These are phyloP conservation scores for Sinocyclocheilus grahami DNA, from an alignment of 2,113 vertebrate species.

Conservation along the genomic window DNA sequence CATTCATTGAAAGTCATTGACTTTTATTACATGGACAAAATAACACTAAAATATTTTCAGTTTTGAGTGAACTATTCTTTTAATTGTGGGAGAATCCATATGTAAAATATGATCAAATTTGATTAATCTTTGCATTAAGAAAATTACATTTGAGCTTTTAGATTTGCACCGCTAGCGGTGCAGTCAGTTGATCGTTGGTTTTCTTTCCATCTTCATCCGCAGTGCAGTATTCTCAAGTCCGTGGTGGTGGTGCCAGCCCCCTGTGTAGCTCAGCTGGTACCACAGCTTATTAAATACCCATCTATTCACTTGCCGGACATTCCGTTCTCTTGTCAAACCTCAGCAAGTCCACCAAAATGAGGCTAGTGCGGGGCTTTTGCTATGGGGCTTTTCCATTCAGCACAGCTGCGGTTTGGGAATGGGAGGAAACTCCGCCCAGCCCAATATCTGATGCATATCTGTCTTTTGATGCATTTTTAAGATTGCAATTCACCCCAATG, in stretches of 20 bases:
- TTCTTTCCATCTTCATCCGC: conserved; percentile 65
- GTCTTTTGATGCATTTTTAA: conserved; percentile 73
- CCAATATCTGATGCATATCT: conserved; percentile 72
- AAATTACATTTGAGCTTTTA: conserved; percentile 29
- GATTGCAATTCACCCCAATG: conserved; percentile 67
- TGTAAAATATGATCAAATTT: background rate
- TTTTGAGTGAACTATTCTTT: background rate
- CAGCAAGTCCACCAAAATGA: conserved; percentile 51
- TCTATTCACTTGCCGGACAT: conserved; percentile 65
- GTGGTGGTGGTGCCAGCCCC: conserved; percentile 67
- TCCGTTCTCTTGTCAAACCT: conserved; percentile 66
- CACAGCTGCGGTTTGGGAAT: conserved; percentile 50
- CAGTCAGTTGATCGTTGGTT: conserved; percentile 57
- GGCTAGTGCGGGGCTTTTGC: conserved; percentile 50
- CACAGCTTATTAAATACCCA: conserved; percentile 70
- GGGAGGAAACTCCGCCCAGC: conserved; percentile 55
- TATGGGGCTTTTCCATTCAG: conserved; percentile 52
- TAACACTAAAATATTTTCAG: background rate
- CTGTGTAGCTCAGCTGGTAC: conserved; percentile 68
- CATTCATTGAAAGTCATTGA: background rate
- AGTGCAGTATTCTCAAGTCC: conserved; percentile 62
- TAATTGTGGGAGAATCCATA: conserved; percentile 47
- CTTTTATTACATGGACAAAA: background rate
- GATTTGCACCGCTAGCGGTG: conserved; percentile 52
- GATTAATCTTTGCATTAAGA: conserved; percentile 18